Evolutionary conservation across 2,113 vertebrate genomes (phyloP), one percentile per base, ranked within the genome.

Genomic region (Lepus americanus): DNA sequence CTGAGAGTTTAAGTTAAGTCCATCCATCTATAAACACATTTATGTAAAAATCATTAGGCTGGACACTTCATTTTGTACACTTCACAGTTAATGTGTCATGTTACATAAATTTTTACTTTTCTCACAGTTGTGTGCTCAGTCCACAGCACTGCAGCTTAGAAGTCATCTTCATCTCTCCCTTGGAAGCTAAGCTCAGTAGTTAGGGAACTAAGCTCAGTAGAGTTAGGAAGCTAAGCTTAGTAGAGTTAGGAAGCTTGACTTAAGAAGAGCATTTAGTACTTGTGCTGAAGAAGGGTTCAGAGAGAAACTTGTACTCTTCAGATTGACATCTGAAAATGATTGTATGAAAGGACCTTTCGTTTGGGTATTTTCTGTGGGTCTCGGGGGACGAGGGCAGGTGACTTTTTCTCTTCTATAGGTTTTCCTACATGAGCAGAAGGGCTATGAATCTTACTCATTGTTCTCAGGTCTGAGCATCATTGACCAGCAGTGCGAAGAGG

Each of bases 261-360:
- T 90, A 77, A 59, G 44, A 7, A 44, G 44, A 44, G 44, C 44
- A 7, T 44, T 44, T 44, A 44, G 44, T 44, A 76, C 59, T 77
- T 79, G 11, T 70, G 29, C 39, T 77, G 49, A 77, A 53, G 31
- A 36, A 33, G 39, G 79, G 14, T 67, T 94, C 95, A 69, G 82
- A 86, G 91, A 96, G 53, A 81, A 64, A 14, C 22, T 85, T 70
- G 5, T 91, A 66, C 25, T 80, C 31, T 85, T 92, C 6, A 36
- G 77, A 27, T 81, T 79, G 66, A 63, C 31, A 19, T 76, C 44
- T 78, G 73, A 72, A 92, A 90, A 82, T 92, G 33, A 66, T 61
- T 36, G 20, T n/a, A 59, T 69, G 33, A 69, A 29, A 67, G 72
- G 44, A 55, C 44, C 59, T 33, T 39, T 19, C 1, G 0, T 14